These are phyloP conservation scores for Urocolius indicus DNA, from an alignment of 2,113 vertebrate genomes.

Conservation along the genomic window DNA sequence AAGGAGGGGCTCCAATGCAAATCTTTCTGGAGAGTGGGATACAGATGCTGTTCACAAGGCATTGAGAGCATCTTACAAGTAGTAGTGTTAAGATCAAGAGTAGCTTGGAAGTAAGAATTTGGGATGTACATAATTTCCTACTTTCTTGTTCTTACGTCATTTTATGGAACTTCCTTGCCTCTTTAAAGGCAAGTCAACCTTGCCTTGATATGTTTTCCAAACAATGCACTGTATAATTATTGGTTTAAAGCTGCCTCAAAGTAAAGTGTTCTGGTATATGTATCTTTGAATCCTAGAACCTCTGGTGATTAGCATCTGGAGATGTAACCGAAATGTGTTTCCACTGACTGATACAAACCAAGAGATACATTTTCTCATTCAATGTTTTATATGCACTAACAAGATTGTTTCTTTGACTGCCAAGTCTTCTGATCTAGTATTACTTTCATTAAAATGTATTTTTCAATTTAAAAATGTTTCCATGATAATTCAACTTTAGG, in stretches of 20 bases:
- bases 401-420: neutral
- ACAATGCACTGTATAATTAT: neutral
- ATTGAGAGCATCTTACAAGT: neutral
- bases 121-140: neutral
- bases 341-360: neutral
- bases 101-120: neutral
- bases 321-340: neutral
- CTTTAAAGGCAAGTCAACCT: neutral
- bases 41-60: neutral
- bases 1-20: neutral
- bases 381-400: neutral
- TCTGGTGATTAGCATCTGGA: neutral
- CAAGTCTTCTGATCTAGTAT: neutral
- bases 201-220: neutral
- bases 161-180: neutral
- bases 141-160: neutral
- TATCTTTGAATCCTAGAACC: neutral
- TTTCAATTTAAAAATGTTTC: neutral
- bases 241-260: neutral
- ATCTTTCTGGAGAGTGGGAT: neutral
- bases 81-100: neutral
- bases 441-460: neutral
- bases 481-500: neutral
- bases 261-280: neutral
- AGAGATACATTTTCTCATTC: neutral